phyloP scores from a whole-genome alignment of 2,888 invertebrate genomes.

The Eucera pruinosa region DNA sequence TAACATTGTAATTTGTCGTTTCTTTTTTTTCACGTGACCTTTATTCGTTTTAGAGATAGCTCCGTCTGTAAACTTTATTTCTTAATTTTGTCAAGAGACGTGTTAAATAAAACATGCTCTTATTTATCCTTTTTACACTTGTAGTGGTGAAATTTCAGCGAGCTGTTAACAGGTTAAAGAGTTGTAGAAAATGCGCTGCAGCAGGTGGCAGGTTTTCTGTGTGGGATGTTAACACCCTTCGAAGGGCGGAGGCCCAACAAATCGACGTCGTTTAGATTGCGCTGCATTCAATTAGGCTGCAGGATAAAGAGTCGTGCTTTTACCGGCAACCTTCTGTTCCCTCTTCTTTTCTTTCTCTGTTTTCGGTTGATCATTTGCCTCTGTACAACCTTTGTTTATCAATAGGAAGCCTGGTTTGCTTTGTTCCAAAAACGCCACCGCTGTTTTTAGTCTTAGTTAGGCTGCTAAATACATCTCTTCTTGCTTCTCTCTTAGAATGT shows the following conservation, averaged over 20 bases:
- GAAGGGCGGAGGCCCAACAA: slow-evolving; percentile 63
- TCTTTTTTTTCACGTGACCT: too few relatives aligned
- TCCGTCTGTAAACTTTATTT: background rate
- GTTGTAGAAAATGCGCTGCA: slow-evolving; percentile 60
- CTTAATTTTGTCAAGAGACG: background rate
- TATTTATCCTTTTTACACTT: background rate
- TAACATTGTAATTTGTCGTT: too few relatives aligned
- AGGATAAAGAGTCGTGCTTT: slow-evolving; percentile 63
- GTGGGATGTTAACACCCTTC: slow-evolving; percentile 44
- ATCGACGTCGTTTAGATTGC: slow-evolving; percentile 77
- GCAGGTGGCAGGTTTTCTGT: slow-evolving; percentile 57
- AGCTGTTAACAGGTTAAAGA: slow-evolving; percentile 43
- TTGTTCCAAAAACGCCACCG: background rate
- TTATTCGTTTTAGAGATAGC: too few relatives aligned
- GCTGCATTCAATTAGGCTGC: slow-evolving; percentile 74
- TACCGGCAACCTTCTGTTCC: slow-evolving; percentile 41
- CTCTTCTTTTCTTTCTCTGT: slow-evolving; percentile 17
- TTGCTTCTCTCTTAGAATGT: background rate
- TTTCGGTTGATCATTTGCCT: slow-evolving; percentile 60
- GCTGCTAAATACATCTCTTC: background rate
- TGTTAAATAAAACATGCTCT: background rate
- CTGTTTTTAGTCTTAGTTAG: background rate
- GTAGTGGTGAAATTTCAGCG: background rate
- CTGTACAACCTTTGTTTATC: slow-evolving; percentile 38
- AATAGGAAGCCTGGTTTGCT: background rate